These are phyloP conservation scores for Elanus axillaris DNA, from an alignment of 2,113 vertebrate species.

Conservation along the genomic window DNA sequence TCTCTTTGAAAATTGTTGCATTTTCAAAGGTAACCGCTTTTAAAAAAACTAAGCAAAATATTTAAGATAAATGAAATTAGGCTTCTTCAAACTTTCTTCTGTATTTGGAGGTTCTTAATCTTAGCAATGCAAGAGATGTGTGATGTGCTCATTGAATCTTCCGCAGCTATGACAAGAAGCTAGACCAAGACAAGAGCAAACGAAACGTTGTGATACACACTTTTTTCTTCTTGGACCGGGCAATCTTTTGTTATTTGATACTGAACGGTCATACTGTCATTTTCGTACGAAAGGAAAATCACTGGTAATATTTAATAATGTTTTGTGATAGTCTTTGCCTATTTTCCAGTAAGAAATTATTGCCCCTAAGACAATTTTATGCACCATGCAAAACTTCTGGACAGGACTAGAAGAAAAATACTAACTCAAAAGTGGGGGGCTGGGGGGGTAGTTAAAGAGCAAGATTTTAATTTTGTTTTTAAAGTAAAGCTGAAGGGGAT, in stretches of 20 bases:
- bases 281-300: background rate
- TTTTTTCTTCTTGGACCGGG: background rate
- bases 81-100: background rate
- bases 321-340: background rate
- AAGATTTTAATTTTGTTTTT: background rate
- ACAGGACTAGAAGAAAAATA: background rate
- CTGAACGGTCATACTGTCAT: background rate
- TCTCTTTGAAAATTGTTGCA: conserved; percentile 94
- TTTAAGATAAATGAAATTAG: background rate
- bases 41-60: background rate
- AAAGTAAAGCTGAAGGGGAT: background rate
- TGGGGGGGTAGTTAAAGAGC: background rate
- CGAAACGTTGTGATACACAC: background rate
- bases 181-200: background rate
- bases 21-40: conserved; percentile 84
- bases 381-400: background rate
- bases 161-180: background rate
- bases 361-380: background rate
- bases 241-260: background rate
- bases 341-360: background rate
- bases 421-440: background rate
- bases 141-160: background rate
- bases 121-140: background rate
- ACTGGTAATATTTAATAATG: background rate
- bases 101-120: background rate